Percentiles rank a stretch among this genome's conserved stretches.
Conservation (phyloP, 1,140 invertebrate genomes). For the Drosophila micromelanica region DNA sequence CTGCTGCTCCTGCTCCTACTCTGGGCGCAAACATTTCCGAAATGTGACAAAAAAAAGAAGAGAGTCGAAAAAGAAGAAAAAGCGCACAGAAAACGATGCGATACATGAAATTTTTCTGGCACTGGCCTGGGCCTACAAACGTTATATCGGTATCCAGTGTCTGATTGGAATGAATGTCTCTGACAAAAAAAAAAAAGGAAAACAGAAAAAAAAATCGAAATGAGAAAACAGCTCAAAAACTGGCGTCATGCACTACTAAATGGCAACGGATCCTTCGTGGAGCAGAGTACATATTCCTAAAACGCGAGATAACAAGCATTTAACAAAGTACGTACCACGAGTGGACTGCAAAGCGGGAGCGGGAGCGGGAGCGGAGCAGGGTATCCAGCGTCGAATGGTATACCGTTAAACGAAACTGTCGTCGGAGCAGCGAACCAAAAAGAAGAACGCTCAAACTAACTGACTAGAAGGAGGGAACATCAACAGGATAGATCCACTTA, state of each 20-base stretch:
- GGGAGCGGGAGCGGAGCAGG: neutral
- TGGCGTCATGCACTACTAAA: conserved; percentile 14
- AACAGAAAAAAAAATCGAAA: neutral
- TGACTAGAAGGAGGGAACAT: neutral
- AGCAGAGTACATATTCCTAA: conserved; percentile 9
- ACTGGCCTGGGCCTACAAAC: conserved; percentile 31
- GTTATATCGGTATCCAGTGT: conserved; percentile 31
- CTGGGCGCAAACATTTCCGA: conserved; percentile 47
- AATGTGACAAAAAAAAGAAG: conserved; percentile 44
- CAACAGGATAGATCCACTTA: too few species aligned
- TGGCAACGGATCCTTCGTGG: conserved; percentile 9
- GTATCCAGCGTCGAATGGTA: neutral
- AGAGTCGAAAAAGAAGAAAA: conserved; percentile 4
- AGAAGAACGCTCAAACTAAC: neutral
- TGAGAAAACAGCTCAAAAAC: conserved; percentile 6
- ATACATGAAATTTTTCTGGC: conserved; percentile 38
- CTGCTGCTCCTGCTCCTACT: conserved; percentile 12
- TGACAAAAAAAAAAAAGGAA: neutral
- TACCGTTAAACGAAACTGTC: conserved; percentile 14
- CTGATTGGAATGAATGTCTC: conserved; percentile 44
- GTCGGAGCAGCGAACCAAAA: neutral
- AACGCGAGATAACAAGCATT: conserved; percentile 40
- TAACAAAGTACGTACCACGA: conserved; percentile 23
- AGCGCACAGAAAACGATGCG: conserved; percentile 19
- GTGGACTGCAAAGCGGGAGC: neutral